Evolutionary conservation across 2,888 invertebrate species (phyloP).

Genomic region (Elegia similella): DNA sequence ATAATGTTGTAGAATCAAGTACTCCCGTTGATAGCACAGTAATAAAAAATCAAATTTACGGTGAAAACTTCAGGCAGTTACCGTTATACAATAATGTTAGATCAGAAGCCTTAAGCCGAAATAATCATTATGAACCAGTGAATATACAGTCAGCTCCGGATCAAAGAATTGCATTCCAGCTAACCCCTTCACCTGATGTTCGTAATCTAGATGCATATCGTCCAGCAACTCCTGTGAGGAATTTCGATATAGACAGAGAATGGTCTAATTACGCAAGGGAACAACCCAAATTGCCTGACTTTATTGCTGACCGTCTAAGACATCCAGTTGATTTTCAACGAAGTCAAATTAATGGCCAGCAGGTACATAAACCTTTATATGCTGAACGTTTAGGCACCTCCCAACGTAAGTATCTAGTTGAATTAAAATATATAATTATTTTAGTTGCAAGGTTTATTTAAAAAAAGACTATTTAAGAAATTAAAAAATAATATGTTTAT

Average conservation of each 20-base stretch:
- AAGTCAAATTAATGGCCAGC: neutral
- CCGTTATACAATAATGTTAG: neutral
- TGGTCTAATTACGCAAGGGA: neutral
- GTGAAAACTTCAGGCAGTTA: neutral
- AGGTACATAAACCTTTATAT: neutral
- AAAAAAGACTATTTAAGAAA: too few species aligned
- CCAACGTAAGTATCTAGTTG: neutral
- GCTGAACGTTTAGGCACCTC: neutral
- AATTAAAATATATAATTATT: neutral
- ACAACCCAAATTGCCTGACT: neutral
- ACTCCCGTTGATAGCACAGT: neutral
- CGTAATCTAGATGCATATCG: neutral
- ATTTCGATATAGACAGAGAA: slow-evolving; percentile 3
- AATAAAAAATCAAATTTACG: neutral
- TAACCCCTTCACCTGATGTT: neutral
- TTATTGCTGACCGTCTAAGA: neutral
- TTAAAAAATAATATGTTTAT: too few species aligned
- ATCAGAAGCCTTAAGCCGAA: neutral
- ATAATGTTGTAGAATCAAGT: neutral
- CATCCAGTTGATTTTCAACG: neutral
- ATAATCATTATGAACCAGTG: neutral
- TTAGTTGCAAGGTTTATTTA: neutral
- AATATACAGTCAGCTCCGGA: neutral
- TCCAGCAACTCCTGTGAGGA: slow-evolving; percentile 6
- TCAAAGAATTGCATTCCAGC: neutral